Evolutionary conservation across 2,797 vertebrate species (phyloP), one percentile per base, ranked within the genome.

Genomic region (Morus bassanus): DNA sequence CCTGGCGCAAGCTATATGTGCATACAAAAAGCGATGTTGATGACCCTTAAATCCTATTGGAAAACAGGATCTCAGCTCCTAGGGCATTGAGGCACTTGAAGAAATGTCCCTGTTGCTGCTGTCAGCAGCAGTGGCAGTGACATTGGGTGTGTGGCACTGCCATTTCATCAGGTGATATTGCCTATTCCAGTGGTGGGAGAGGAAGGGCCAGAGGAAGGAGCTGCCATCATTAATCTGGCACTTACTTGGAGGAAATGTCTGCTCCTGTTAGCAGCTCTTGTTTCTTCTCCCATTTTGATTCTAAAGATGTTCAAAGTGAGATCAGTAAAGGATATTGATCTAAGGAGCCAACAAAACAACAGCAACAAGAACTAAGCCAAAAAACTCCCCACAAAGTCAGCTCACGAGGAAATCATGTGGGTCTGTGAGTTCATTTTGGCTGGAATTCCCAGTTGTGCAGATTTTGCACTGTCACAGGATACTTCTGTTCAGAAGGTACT

Each of bases 401-500:
- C 59, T 91, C 59, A 78, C 0, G 15, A 89, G 87, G 93, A 93
- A 84, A 92, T 95, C 89, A 89, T 88, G 89, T 85, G 93, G 48
- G 85, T 81, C 70, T 89, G 28, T 63, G 85, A 93, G 79, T 86
- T 96, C 85, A 85, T 86, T 93, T 92, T 82, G 67, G 15, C 46
- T 92, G 88, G 85, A 93, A 90, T 94, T 93, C 76, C 82, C 94
- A 92, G 79, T 76, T 2, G 35, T 91, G 63, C 65, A 86, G 65
- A 93, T 81, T 93, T 93, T 91, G 73, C 73, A 48, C 51, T 78
- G 89, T 93, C 93, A 93, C 63, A 92, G 89, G 85, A 92, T 89
- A 84, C 79, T 94, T 96, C 79, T 91, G 76, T 90, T 88, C 79
- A 86, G 85, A 92, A 88, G 82, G 51, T 84, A 95, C 92, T 97